Evolutionary conservation across 1,140 invertebrate genomes (phyloP), one percentile per base, ranked within the genome.

Genomic region (Halyomorpha halys): DNA sequence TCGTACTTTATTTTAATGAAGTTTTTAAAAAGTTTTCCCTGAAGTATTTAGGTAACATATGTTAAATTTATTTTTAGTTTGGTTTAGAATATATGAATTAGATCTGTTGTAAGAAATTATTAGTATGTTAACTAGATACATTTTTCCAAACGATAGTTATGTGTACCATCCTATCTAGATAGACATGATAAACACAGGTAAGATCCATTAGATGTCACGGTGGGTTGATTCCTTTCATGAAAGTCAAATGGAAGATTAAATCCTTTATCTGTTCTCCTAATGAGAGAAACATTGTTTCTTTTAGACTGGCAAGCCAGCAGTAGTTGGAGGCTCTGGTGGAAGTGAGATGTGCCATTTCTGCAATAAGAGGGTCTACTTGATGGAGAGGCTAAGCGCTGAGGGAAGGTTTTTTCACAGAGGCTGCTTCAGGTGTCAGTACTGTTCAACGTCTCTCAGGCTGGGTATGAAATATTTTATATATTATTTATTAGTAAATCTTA

Each of bases 311-410:
- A 56, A 56, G 21, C 53, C 53, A 23, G 23, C 53, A 25, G 19
- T 56, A 16, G 19, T 56, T 23, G 53, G 53, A 16, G 53, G 53
- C 23, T 56, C 53, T 56, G 81, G 81, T 45, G 83, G 80, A 59
- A 87, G 86, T 30, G 89, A 91, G 74, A 80, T 82, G 67, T 94
- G 91, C 73, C 87, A 90, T 74, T 91, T 92, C 76, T 95, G 91
- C 76, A 80, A 83, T 64, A 89, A 91, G 74, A 79, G 87, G 16
- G 91, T 94, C 30, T 94, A 94, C 73, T 77, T 93, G 16, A 89
- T 94, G 83, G 91, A 95, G 74, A 80, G 88, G 65, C 79, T 91
- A 69, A 88, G 81, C 71, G 87, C 90, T 6, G 90, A 94, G 78
- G 89, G 89, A 47, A 82, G 86, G 70, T 89, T 89, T 70, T 91